phyloP scores from a whole-genome alignment of 2,888 invertebrate species.

The Scelioninae gen. 1 region DNA sequence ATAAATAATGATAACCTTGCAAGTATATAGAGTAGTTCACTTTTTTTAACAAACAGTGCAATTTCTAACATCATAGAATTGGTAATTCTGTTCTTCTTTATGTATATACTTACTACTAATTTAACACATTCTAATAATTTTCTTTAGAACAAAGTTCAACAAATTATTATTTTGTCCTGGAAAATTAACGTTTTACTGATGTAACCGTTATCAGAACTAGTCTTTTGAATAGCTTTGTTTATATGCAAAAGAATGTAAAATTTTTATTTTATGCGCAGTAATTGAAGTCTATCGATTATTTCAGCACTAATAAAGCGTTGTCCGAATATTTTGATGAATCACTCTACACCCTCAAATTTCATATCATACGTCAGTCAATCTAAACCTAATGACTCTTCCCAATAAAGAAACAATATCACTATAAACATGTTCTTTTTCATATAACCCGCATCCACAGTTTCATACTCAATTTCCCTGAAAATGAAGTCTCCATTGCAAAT shows the following conservation, averaged over 20 bases:
- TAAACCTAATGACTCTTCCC: slow-evolving; percentile 10
- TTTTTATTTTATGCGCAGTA: too few species aligned
- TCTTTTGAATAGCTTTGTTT: too few species aligned
- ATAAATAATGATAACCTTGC: neutral
- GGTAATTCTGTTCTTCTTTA: slow-evolving; percentile 15
- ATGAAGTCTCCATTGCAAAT: slow-evolving; percentile 44
- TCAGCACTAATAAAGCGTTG: slow-evolving; percentile 13
- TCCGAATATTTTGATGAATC: slow-evolving; percentile 28
- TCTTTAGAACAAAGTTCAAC: too few species aligned
- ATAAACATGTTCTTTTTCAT: slow-evolving; percentile 25
- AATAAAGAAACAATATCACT: slow-evolving; percentile 23
- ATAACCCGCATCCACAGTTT: slow-evolving; percentile 29
- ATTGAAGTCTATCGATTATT: slow-evolving; percentile 22
- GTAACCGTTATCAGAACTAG: too few species aligned
- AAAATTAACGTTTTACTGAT: too few species aligned
- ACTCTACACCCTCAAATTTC: slow-evolving; percentile 23
- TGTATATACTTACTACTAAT: too few species aligned
- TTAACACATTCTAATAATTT: too few species aligned
- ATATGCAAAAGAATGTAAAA: too few species aligned
- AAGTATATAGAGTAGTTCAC: slow-evolving; percentile 14
- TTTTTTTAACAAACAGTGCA: slow-evolving; percentile 32
- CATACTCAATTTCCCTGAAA: slow-evolving; percentile 42
- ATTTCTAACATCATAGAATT: slow-evolving; percentile 20
- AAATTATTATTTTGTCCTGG: too few species aligned
- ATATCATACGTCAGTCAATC: slow-evolving; percentile 5